Base-by-base conservation (phyloP, 1,140 invertebrate genomes). In the Coelopa frigida region DNA sequence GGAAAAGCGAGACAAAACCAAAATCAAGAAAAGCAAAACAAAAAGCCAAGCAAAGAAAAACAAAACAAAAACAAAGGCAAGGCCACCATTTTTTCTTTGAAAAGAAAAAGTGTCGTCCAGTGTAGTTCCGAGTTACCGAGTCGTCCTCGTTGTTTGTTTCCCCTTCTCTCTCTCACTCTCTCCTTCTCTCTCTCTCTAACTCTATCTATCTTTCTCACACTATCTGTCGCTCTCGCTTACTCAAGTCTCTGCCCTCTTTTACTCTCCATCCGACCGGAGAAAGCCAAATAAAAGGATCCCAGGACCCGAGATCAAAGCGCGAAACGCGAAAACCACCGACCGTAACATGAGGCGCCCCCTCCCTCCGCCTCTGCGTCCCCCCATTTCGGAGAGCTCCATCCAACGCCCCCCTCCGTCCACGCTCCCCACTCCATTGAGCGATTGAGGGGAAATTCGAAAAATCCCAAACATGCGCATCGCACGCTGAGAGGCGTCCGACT, bases 71-170 rank as follows among this genome's bases (percentile, higher is more conserved):
- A 61, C 27, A 33, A 57, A 59, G 50, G 47, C 59, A 61, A 61
- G 59, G 59, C 59, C 58, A 50, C 55, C 52, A 53, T 58, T 61
- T 57, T 57, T 45, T 41, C 49, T 27, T 44, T 44, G 32, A 14
- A 33, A 44, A 44, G n/a, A 44, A 32, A 44, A 44, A 44, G 42
- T 44, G 42, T 44, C 42, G 40, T 44, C 42, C 42, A 44, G 29
- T 44, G 27, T 44, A 27, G 23, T 44, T 32, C 42, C 17, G 35
- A 44, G 17, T 44, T 44, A 14, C 29, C 42, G 21, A 44, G 31
- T 32, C 42, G 23, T 24, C 23, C 42, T 32, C 20, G 29, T 27
- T 44, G 39, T 21, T 44, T 44, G 6, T 44, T 18, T 12, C 24
- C 11, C n/a, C 7, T 40, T 41, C 35, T 32, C 11, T 17, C 15